Evolutionary conservation across 2,797 vertebrate genomes (phyloP).

Genomic region (Betta splendens): DNA sequence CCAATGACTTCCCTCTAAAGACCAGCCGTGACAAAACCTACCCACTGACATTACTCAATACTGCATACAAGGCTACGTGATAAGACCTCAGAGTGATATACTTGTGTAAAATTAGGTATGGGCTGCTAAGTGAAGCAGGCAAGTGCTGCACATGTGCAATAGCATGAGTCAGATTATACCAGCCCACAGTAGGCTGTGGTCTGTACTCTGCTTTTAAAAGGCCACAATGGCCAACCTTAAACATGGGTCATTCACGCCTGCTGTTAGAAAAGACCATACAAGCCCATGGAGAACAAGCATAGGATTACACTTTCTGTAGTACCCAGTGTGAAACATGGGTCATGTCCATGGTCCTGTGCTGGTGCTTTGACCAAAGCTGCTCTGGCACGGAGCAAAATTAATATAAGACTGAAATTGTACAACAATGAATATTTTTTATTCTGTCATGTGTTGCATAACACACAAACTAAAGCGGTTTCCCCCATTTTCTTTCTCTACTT

Average conservation of each 20-base stretch:
- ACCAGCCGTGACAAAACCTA: slow-evolving; percentile 6
- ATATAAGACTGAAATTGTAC: no score
- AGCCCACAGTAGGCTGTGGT: slow-evolving; percentile 38
- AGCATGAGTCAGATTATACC: slow-evolving; percentile 21
- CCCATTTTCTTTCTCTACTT: neutral
- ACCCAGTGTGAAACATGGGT: no score
- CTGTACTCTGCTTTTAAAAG: slow-evolving; percentile 44
- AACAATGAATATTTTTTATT: no score
- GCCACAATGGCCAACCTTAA: slow-evolving; percentile 55
- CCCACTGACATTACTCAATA: slow-evolving; percentile 3
- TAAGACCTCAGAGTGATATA: neutral
- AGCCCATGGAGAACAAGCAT: slow-evolving; percentile 8
- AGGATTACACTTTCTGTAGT: no score
- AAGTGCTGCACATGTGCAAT: slow-evolving; percentile 26
- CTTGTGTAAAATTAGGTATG: slow-evolving; percentile 11
- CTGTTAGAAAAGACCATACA: slow-evolving; percentile 34
- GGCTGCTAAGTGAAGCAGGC: slow-evolving; percentile 1
- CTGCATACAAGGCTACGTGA: slow-evolving; percentile 13
- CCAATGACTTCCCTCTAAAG: slow-evolving; percentile 12
- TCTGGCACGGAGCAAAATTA: no score
- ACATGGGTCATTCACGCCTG: slow-evolving; percentile 44
- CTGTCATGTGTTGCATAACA: no score
- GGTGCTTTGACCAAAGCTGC: no score
- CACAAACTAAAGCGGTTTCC: neutral
- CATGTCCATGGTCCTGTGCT: neutral